A percentile compares a stretch with the other conserved stretches of the same genome.
phyloP scores from a whole-genome alignment of 2,797 vertebrate species.

The Ceryle rudis region DNA sequence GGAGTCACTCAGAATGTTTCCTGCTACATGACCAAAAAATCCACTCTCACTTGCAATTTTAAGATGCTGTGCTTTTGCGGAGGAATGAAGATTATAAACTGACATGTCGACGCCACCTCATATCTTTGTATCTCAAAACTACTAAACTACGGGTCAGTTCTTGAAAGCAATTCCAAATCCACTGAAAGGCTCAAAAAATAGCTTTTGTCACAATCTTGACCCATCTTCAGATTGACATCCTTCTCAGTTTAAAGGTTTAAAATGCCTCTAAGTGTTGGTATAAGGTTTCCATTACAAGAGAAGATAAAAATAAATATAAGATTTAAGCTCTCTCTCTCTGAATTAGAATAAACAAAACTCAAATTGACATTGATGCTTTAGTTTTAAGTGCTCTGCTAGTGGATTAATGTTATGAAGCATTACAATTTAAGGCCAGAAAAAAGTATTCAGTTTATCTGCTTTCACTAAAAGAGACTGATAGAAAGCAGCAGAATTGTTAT shows the following conservation, averaged over 20 bases:
- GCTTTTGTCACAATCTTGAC: not conserved
- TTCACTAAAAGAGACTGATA: not conserved
- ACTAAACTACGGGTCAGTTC: not conserved
- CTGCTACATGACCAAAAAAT: not conserved
- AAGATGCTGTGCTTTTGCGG: not conserved
- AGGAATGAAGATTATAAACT: not conserved
- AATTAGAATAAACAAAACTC: not conserved
- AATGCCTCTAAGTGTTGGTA: not conserved
- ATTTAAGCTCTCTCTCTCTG: not conserved
- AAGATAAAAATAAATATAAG: not conserved
- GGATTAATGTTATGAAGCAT: not conserved
- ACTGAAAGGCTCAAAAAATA: not conserved
- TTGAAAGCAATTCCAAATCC: not conserved
- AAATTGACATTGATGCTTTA: not conserved
- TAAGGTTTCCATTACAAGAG: not conserved
- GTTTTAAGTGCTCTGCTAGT: not conserved
- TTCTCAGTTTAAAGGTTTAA: not conserved
- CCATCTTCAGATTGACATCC: not conserved
- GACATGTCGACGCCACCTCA: not conserved
- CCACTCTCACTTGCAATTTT: not conserved
- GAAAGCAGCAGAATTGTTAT: not conserved
- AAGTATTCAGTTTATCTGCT: not conserved
- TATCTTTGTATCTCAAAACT: not conserved
- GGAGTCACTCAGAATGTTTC: not conserved
- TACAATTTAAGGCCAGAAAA: not conserved